These are phyloP conservation scores for Zhengitettix transpicula DNA, from an alignment of 2,888 invertebrate genomes.

Conservation along the genomic window DNA sequence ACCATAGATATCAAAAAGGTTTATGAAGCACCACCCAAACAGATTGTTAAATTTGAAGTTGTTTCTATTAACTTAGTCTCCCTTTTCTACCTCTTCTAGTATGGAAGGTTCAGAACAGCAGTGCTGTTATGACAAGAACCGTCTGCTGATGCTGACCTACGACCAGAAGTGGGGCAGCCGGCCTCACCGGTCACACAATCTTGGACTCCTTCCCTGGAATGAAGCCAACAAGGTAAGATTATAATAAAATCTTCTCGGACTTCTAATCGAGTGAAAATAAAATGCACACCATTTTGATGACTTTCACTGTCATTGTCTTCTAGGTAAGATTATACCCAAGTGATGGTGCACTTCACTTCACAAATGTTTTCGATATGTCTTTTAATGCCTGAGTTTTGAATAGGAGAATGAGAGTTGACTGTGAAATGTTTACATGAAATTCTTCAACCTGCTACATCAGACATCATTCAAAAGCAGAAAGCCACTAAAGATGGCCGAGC, in stretches of 20 bases:
- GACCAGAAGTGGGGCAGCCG: constrained; percentile 91
- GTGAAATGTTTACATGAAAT: no score
- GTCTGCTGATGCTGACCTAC: constrained; percentile 81
- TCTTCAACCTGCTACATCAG: no score
- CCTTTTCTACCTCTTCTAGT: constrained; percentile 28
- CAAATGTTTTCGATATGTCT: not conserved
- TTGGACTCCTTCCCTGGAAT: constrained; percentile 84
- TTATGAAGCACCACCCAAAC: no score
- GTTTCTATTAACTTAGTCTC: constrained; percentile 1
- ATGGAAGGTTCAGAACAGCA: constrained; percentile 87
- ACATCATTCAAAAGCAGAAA: no score
- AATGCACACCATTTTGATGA: no score
- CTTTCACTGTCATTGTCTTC: no score
- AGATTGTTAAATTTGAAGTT: no score
- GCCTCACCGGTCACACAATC: constrained; percentile 70
- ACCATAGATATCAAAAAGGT: no score
- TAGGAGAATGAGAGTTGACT: not conserved
- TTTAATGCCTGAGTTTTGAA: not conserved
- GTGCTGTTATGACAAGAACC: constrained; percentile 90
- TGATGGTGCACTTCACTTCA: no score
- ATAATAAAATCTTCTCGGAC: no score
- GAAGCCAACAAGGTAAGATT: constrained; percentile 69
- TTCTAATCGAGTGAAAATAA: no score
- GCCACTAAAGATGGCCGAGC: no score
- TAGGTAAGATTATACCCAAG: not conserved